Evolutionary conservation across 2,888 invertebrate genomes (phyloP).

Genomic region (Acheta domesticus): DNA sequence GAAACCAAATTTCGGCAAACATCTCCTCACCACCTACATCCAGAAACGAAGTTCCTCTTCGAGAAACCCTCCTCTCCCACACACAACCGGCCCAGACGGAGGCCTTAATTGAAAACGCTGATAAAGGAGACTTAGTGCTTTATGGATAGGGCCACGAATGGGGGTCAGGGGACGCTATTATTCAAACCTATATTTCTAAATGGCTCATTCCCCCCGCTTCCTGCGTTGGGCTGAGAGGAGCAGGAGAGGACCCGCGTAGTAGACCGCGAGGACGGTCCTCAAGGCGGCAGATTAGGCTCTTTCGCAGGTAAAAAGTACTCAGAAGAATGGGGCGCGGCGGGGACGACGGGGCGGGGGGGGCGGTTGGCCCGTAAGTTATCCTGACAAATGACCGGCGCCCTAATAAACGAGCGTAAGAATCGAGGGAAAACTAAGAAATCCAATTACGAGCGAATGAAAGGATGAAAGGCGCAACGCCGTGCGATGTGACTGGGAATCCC

Average conservation of each 20-base stretch:
- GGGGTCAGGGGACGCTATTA: background rate
- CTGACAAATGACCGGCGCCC: background rate
- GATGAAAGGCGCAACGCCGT: background rate
- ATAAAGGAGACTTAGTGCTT: background rate
- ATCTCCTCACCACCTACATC: no score
- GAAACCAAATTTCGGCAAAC: no score
- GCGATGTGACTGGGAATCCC: background rate
- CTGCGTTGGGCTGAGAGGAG: no score
- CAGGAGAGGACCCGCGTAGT: no score
- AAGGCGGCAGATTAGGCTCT: no score
- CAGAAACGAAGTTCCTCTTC: no score
- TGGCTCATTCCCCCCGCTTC: background rate
- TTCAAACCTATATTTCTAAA: background rate
- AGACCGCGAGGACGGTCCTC: no score
- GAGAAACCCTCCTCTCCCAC: background rate
- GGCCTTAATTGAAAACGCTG: background rate
- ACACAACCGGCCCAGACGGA: background rate
- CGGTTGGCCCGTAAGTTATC: background rate
- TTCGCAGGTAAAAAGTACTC: no score
- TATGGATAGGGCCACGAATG: background rate
- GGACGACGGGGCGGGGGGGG: no score
- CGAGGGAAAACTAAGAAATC: background rate
- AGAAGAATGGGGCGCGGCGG: no score
- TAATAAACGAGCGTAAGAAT: background rate
- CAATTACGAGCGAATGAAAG: background rate